Evolutionary conservation across 2,888 invertebrate species (phyloP), one percentile per base, ranked within the genome.

Genomic region (Xestia ashworthii): DNA sequence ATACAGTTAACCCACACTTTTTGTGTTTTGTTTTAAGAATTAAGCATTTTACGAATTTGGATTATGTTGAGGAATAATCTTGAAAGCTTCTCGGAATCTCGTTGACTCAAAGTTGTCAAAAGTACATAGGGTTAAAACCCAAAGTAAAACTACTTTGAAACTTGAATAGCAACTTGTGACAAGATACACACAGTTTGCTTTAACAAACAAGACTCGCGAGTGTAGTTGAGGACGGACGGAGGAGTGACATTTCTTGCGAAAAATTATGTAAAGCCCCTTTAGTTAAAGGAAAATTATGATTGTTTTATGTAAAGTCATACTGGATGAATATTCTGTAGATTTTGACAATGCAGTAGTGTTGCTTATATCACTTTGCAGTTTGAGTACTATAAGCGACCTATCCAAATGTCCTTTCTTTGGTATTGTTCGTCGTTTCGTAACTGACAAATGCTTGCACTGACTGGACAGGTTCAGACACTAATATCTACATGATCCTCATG

Each of bases 121-220:
- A 44, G 65, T 65, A 53, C 68, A 14, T 19, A 22, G 58, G 22
- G 12, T 60, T 38, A 58, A 53, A 41, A 44, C 22, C 38, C n/a
- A 6, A 22, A 74, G 48, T 50, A 50, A 69, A 41, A 16, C 11
- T 41, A 72, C 66, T 76, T 76, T 46, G 68, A 46, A 85, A 78
- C 16, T 70, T 14, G n/a, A 78, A 78, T 78, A 84, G 83, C 83
- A 84, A 82, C 70, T 55, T 67, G 72, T 73, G 38, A 25, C 82
- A n/a, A 25, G 62, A 62, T 19, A 50, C 48, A 12, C 44, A 67
- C 53, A 67, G 55, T 60, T 85, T 78, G 85, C 76, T 50, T 11
- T 48, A 41, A 50, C 64, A 65, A 55, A 62, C 60, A 53, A 48
- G 19, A 62, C 38, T 38, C 19, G 38, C 38, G 9, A 38, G 62